Conservation (phyloP, 2,888 invertebrate species). For the Oscheius sp. region DNA sequence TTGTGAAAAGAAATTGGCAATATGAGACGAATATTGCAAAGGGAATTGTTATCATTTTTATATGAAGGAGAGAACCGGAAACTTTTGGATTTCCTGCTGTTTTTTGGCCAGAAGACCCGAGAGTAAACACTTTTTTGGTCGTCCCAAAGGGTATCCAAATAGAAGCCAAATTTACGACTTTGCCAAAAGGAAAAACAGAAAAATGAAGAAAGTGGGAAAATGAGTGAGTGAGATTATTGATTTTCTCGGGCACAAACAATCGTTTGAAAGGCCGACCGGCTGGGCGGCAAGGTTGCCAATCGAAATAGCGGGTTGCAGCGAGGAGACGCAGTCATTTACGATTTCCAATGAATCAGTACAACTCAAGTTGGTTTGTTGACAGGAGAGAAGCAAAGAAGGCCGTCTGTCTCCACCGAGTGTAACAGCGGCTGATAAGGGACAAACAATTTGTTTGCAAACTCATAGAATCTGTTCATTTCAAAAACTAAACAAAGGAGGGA, state of each 20-base stretch:
- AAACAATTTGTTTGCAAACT: too few species aligned
- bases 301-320: neutral
- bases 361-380: too few species aligned
- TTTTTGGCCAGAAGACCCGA: neutral
- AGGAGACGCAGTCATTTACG: constrained; percentile 5
- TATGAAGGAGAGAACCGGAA: neutral
- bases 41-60: neutral
- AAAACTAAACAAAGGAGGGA: too few species aligned
- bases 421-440: too few species aligned
- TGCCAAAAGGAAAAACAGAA: neutral
- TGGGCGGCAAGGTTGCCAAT: constrained; percentile 3
- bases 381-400: too few species aligned
- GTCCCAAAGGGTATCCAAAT: too few species aligned
- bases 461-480: too few species aligned
- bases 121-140: neutral
- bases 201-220: neutral
- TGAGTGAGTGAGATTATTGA: constrained; percentile 1
- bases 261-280: neutral
- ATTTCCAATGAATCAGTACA: too few species aligned
- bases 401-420: too few species aligned
- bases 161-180: too few species aligned
- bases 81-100: neutral
- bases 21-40: neutral
- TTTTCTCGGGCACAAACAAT: constrained; percentile 22
- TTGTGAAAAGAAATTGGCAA: neutral